Conservation (phyloP, 2,113 vertebrate genomes). For the Calonectris borealis region DNA sequence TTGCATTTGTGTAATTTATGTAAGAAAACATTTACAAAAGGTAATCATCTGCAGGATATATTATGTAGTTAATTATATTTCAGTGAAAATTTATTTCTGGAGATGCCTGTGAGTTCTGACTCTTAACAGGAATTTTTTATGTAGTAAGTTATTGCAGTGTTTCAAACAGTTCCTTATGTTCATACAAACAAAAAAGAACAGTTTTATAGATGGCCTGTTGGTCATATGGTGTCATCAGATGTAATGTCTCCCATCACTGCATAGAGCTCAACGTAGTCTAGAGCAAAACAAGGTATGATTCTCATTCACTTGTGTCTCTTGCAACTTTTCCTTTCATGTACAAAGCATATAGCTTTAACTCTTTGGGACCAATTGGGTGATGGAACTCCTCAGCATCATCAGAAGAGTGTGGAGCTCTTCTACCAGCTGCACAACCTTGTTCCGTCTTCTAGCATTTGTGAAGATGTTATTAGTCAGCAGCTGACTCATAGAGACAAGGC, state of each 20-base stretch:
- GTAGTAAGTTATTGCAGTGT: neutral
- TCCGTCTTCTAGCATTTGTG: conserved; percentile 95
- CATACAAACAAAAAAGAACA: neutral
- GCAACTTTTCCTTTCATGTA: conserved; percentile 1
- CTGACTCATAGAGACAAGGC: conserved; percentile 97
- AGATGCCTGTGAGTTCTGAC: neutral
- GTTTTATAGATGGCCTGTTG: neutral
- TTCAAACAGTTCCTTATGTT: neutral
- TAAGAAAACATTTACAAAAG: neutral
- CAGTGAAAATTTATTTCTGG: neutral
- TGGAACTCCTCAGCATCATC: conserved; percentile 92
- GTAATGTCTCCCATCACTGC: neutral
- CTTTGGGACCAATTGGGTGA: conserved; percentile 94
- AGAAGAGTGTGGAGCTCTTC: conserved; percentile 96
- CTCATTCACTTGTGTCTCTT: neutral
- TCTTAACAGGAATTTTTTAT: neutral
- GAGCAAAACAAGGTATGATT: neutral
- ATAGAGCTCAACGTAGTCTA: neutral
- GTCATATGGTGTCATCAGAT: neutral
- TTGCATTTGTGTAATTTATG: neutral
- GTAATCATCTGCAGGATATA: neutral
- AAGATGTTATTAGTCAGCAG: conserved; percentile 98
- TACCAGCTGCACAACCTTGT: conserved; percentile 98
- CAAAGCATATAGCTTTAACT: conserved; percentile 89
- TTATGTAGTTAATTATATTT: neutral